phyloP scores from a whole-genome alignment of 2,797 vertebrate species.

The Tokudaia tokunoshimensis region DNA sequence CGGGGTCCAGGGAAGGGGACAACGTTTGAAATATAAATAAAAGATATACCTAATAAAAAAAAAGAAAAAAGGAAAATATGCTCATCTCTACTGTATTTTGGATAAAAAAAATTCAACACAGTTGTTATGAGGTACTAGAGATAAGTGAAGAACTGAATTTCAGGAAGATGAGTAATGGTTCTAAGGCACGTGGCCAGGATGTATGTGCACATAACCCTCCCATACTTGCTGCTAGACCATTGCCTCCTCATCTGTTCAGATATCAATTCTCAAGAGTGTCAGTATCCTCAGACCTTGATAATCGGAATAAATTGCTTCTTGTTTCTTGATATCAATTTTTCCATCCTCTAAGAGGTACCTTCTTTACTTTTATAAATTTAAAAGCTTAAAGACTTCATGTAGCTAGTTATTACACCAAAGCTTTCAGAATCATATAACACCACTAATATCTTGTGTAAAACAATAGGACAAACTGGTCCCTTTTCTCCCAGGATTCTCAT shows the following conservation, averaged over 20 bases:
- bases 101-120: not conserved
- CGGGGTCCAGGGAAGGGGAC: too few relatives aligned
- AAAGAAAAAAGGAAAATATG: not conserved
- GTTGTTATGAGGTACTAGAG: not conserved
- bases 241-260: not conserved
- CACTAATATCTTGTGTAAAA: not conserved
- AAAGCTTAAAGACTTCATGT: constrained; percentile 13
- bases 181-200: not conserved
- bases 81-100: not conserved
- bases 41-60: too few relatives aligned
- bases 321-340: constrained; percentile 23
- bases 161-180: not conserved
- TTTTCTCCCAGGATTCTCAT: not conserved
- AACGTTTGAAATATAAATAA: too few relatives aligned
- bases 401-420: constrained; percentile 3
- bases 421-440: constrained; percentile 21
- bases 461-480: not conserved
- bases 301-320: not conserved
- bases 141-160: not conserved
- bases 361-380: not conserved
- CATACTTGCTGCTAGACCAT: fast-evolving
- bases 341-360: not conserved
- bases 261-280: constrained; percentile 3
- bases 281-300: not conserved
- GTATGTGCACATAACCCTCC: not conserved